These are phyloP conservation scores for Hypomecis atomaria DNA, from an alignment of 2,888 invertebrate species.

Conservation along the genomic window DNA sequence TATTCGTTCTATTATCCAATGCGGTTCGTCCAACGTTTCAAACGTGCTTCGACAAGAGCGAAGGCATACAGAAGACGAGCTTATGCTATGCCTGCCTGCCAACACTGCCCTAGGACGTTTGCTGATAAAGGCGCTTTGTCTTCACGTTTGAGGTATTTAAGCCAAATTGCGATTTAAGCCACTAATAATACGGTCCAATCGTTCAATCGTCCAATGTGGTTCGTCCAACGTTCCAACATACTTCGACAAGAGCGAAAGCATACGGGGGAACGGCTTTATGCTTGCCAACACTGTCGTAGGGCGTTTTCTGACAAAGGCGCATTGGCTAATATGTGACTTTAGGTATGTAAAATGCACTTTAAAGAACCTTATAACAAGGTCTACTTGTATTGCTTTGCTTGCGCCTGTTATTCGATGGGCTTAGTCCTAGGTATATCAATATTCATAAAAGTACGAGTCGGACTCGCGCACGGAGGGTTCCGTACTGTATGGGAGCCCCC, in stretches of 20 bases:
- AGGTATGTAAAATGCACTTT: no score
- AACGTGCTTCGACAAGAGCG: constrained; percentile 85
- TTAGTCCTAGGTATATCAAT: no score
- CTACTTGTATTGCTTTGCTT: no score
- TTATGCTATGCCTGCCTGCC: constrained; percentile 83
- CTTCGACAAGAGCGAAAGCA: constrained; percentile 83
- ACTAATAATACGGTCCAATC: no score
- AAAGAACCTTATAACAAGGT: no score
- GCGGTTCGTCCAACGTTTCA: constrained; percentile 85
- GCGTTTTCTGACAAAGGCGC: constrained; percentile 85
- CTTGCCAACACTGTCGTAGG: constrained; percentile 80
- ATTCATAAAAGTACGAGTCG: no score
- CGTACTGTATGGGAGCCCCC: no score
- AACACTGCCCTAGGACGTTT: constrained; percentile 81
- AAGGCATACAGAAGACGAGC: constrained; percentile 84
- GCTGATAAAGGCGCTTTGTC: constrained; percentile 85
- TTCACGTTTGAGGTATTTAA: constrained; percentile 77
- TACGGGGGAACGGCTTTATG: constrained; percentile 84
- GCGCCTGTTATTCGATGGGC: no score
- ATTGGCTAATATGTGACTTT: no score
- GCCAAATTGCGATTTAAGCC: no score
- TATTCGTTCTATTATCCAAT: constrained; percentile 86
- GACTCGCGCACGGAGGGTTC: no score
- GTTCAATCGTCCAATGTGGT: constrained; percentile 85
- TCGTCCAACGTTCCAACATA: constrained; percentile 85